Conservation (phyloP, 2,888 invertebrate genomes). For the Bellardia bayeri region DNA sequence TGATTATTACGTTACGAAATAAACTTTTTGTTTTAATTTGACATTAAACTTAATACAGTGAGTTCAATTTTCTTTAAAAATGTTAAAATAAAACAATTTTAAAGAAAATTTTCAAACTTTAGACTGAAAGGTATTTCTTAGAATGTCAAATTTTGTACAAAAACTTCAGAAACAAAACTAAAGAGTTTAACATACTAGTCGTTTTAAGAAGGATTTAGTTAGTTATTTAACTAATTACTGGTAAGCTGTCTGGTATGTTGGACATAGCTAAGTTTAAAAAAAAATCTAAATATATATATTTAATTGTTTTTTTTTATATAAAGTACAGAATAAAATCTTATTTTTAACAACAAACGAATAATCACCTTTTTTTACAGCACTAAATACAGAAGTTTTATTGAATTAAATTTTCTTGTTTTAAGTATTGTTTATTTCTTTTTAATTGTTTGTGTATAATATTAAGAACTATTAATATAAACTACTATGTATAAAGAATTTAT, state of each 20-base stretch:
- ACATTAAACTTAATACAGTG: background rate
- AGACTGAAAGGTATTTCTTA: conserved; percentile 16
- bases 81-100: background rate
- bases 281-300: conserved; percentile 12
- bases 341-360: conserved; percentile 34
- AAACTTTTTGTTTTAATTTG: conserved; percentile 11
- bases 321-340: conserved; percentile 73
- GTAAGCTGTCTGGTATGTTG: background rate
- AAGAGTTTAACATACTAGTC: background rate
- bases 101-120: conserved; percentile 15
- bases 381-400: conserved; percentile 40
- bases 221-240: no score
- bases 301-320: conserved; percentile 46
- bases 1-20: background rate
- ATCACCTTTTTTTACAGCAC: conserved; percentile 47
- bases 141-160: conserved; percentile 44
- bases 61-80: conserved; percentile 8
- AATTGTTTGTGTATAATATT: conserved; percentile 6
- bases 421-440: conserved; percentile 30
- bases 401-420: conserved; percentile 16
- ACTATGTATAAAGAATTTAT: background rate
- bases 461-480: background rate
- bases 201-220: background rate
- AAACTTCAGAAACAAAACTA: background rate
- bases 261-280: background rate